Evolutionary conservation across 2,888 invertebrate genomes (phyloP), one percentile per base, ranked within the genome.

Genomic region (Nomada ferruginata): DNA sequence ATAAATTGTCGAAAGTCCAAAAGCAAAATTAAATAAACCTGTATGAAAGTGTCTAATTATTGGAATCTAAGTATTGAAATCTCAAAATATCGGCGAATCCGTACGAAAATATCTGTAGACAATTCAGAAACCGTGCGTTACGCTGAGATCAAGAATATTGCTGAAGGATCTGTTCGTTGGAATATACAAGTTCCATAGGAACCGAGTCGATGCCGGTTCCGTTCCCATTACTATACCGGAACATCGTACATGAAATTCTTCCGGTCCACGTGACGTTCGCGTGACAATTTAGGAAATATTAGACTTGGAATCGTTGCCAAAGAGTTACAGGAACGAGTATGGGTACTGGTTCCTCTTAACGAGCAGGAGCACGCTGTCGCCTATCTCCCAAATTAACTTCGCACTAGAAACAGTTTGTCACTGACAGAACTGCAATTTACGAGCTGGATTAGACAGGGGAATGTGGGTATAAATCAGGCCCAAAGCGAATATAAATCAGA

Each of bases 341-440:
- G 7, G 50, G 20, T n/a, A 61, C 15, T 18, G 13, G 20, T 60
- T 15, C 10, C 53, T 42, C 55, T 23, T 66, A 52, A 63, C 76
- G 63, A 76, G 52, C 18, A 60, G 20, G 29, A 66, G 55, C 55
- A 57, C 42, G 47, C 36, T 7, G 36, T 52, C 23, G 53, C 50
- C 60, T 52, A 76, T 70, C 50, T 47, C 70, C 52, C 29, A 29
- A 79, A 79, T 82, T 84, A 82, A 79, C 73, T 60, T 75, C 59
- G 4, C 63, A 73, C 63, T 23, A 57, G 59, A 64, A 57, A 59
- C 81, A 47, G 66, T 83, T 78, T 78, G 57, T 81, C 78, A 78
- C 55, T 69, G 75, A 78, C 81, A 72, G 52, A 64, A 36, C 57
- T 64, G 47, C 68, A 42, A 81, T 81, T 63, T 81, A 65, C 64